A percentile compares a stretch with the other conserved stretches of the same genome.
Evolutionary conservation across 1,140 invertebrate genomes (phyloP).

Genomic region (Dolichoris vasculosae): DNA sequence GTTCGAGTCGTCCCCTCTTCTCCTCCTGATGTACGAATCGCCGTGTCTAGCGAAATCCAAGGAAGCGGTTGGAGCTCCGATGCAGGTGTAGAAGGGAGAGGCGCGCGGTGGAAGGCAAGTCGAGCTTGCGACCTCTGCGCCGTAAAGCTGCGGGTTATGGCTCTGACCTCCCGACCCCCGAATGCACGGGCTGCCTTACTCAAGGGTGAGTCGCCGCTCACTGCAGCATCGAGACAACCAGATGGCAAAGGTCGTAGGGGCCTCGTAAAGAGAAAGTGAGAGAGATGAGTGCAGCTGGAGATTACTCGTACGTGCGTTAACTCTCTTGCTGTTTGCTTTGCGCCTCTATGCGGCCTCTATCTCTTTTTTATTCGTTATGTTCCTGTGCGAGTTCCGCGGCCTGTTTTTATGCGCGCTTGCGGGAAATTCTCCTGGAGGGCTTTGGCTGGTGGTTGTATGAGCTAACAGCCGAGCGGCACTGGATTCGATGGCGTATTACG

Average conservation of each 20-base stretch:
- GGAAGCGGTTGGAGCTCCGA: background rate
- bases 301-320: background rate
- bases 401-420: background rate
- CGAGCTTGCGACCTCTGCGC: conserved; percentile 27
- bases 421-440: background rate
- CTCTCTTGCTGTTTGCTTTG: background rate
- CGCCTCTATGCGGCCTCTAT: no score
- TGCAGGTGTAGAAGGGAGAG: background rate
- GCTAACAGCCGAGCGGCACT: background rate
- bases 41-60: background rate
- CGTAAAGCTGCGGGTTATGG: conserved; percentile 7
- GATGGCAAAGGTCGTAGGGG: background rate
- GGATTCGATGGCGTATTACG: background rate
- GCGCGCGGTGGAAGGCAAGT: background rate
- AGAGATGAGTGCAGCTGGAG: background rate
- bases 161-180: background rate
- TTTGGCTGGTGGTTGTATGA: background rate
- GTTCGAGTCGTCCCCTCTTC: background rate
- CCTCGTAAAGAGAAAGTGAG: background rate
- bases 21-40: background rate
- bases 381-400: no score
- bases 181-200: background rate
- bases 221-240: background rate
- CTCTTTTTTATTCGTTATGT: no score
- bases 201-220: background rate